A percentile compares a stretch with the other conserved stretches of the same genome.
phyloP scores from a whole-genome alignment of 2,797 vertebrate genomes.

The Centropyge bicolor region DNA sequence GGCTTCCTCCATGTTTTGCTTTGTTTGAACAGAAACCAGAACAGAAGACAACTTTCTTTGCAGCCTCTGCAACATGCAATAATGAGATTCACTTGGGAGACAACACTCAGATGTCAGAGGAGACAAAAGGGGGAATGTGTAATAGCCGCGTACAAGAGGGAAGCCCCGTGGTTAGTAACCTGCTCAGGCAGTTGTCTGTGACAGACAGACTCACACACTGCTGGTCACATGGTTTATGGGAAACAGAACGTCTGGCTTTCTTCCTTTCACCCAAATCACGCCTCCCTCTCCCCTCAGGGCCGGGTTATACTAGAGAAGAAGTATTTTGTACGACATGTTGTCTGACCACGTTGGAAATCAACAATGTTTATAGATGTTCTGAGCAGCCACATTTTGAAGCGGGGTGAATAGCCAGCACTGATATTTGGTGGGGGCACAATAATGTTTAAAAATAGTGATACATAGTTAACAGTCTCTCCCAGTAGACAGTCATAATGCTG shows the following conservation, averaged over 20 bases:
- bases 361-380: not conserved
- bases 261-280: constrained; percentile 72
- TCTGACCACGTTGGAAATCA: not conserved
- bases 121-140: constrained; percentile 41
- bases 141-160: constrained; percentile 38
- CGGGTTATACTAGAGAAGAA: not conserved
- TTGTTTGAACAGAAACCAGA: constrained; percentile 1
- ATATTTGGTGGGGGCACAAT: too few species aligned
- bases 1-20: constrained; percentile 12
- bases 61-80: constrained; percentile 16
- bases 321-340: not conserved
- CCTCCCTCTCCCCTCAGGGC: constrained; percentile 47
- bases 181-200: constrained; percentile 66
- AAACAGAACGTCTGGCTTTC: constrained; percentile 79
- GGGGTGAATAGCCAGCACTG: not conserved
- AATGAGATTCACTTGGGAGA: constrained; percentile 29
- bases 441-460: not conserved
- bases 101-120: constrained; percentile 27
- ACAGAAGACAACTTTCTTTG: constrained; percentile 16
- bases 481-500: not conserved
- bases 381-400: not conserved
- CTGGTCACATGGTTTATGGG: constrained; percentile 83
- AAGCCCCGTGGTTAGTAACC: constrained; percentile 68
- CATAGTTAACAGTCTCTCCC: not conserved
- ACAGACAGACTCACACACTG: constrained; percentile 51